Evolutionary conservation across 1,140 invertebrate species (phyloP).

Genomic region (Drosophila sturtevanti): DNA sequence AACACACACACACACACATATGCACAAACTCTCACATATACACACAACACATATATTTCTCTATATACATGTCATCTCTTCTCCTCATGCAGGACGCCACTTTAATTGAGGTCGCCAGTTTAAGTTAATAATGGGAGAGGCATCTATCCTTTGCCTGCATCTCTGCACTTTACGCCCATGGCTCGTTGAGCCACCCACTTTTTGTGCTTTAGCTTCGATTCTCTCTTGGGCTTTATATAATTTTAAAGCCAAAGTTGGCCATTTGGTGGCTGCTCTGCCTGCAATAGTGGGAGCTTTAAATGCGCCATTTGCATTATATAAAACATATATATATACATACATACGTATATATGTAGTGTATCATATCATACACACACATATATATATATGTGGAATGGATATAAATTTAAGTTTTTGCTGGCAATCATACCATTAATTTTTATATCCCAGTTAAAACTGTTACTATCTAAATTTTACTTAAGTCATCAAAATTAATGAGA

Average conservation of each 20-base stretch:
- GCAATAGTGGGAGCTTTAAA: constrained; percentile 38
- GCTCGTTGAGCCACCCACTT: constrained; percentile 54
- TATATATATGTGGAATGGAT: constrained; percentile 12
- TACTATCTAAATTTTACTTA: neutral
- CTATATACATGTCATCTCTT: constrained; percentile 13
- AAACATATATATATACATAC: constrained; percentile 26
- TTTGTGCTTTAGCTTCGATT: constrained; percentile 17
- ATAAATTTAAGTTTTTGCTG: constrained; percentile 36
- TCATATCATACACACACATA: too few species aligned
- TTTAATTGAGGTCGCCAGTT: constrained; percentile 82
- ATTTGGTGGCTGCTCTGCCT: neutral
- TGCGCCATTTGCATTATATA: constrained; percentile 52
- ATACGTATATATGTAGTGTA: too few species aligned
- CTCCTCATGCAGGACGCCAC: constrained; percentile 29
- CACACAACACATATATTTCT: constrained; percentile 4
- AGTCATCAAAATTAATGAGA: neutral
- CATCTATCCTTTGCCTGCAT: constrained; percentile 34
- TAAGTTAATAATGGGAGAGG: constrained; percentile 61
- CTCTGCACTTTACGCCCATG: constrained; percentile 40
- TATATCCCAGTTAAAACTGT: neutral
- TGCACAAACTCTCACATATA: neutral
- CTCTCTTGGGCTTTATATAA: constrained; percentile 61
- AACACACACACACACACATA: constrained; percentile 5
- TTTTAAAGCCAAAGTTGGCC: constrained; percentile 53
- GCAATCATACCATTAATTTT: neutral